These are phyloP conservation scores for Crotalus viridis DNA, from an alignment of 2,113 vertebrate genomes.

Conservation along the genomic window DNA sequence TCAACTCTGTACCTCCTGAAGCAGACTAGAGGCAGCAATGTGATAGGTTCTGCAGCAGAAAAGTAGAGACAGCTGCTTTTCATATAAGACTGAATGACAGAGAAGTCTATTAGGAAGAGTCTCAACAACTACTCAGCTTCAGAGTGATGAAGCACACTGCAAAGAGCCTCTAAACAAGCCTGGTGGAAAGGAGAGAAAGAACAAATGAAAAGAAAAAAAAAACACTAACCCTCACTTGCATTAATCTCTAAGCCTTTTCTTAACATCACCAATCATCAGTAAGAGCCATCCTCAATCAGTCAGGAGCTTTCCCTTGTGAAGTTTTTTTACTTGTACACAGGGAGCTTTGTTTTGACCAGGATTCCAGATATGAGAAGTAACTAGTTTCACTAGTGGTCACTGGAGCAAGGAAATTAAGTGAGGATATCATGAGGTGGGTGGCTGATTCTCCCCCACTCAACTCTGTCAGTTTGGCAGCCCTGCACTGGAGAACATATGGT, in stretches of 20 bases:
- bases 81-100: not conserved
- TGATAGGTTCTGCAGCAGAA: not conserved
- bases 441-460: not conserved
- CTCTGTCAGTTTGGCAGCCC: not conserved
- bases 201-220: not conserved
- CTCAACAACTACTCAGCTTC: not conserved
- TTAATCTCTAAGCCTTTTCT: not conserved
- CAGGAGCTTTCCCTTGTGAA: not conserved
- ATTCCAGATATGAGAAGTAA: not conserved
- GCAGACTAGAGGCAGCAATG: not conserved
- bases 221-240: not conserved
- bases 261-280: not conserved
- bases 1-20: not conserved
- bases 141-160: not conserved
- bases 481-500: not conserved
- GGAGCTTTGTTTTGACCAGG: not conserved
- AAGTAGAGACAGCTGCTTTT: not conserved
- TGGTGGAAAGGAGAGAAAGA: not conserved
- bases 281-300: not conserved
- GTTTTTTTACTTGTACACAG: not conserved
- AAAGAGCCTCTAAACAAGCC: not conserved
- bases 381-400: not conserved
- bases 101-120: not conserved
- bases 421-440: not conserved
- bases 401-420: not conserved